phyloP scores from a whole-genome alignment of 2,888 invertebrate genomes.

The Pachycephus smyrnensis region DNA sequence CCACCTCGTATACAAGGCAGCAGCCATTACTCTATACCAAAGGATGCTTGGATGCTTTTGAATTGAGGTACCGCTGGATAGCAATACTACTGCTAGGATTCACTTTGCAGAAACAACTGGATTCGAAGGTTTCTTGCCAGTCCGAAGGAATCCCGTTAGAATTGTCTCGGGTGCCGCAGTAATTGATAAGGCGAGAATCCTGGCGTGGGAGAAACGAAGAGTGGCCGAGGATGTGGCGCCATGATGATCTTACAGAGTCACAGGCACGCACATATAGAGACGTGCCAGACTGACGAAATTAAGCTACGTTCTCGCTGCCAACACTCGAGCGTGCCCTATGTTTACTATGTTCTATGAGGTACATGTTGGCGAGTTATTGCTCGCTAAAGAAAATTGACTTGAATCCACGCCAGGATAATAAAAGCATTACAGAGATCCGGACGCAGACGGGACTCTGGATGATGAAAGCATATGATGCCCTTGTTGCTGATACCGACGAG shows the following conservation, averaged over 20 bases:
- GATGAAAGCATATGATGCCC: conserved; percentile 17
- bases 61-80: conserved; percentile 45
- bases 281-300: conserved; percentile 45
- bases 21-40: conserved; percentile 42
- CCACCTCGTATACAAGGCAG: conserved; percentile 30
- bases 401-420: conserved; percentile 62
- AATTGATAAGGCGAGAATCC: not conserved
- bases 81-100: too few species aligned
- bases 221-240: conserved; percentile 14
- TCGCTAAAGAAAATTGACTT: conserved; percentile 64
- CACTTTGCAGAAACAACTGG: too few species aligned
- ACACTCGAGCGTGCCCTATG: conserved; percentile 19
- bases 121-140: too few species aligned
- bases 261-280: too few species aligned
- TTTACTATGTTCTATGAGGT: conserved; percentile 9
- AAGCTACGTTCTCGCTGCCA: conserved; percentile 46
- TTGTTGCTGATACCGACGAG: not conserved
- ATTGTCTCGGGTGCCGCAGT: not conserved
- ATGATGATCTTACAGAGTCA: too few species aligned
- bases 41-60: conserved; percentile 30
- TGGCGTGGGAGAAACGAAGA: conserved; percentile 33
- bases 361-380: conserved; percentile 46
- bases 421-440: conserved; percentile 38
- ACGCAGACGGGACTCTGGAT: conserved; percentile 25
- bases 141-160: too few species aligned